These are phyloP conservation scores for Latrodectus elegans DNA, from an alignment of 2,888 invertebrate species.

Conservation along the genomic window DNA sequence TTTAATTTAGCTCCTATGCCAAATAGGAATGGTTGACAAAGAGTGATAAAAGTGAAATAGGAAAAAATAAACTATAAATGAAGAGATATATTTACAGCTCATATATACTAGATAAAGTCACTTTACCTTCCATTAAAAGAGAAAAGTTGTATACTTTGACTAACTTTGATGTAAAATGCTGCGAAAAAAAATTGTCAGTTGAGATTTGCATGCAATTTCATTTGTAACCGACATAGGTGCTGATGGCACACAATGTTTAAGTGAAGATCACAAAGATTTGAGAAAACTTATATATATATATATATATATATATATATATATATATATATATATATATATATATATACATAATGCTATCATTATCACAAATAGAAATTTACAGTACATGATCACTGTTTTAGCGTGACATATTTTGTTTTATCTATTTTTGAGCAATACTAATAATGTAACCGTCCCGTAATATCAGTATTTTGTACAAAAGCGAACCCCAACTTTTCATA, in stretches of 20 bases:
- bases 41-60: constrained; percentile 14
- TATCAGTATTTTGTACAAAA: constrained; percentile 68
- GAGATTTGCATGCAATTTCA: constrained; percentile 35
- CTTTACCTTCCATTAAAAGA: constrained; percentile 61
- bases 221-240: constrained; percentile 44
- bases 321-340: too few relatives aligned
- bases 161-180: constrained; percentile 34
- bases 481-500: constrained; percentile 39
- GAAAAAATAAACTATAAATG: not conserved
- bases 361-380: constrained; percentile 61
- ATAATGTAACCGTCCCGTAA: constrained; percentile 64
- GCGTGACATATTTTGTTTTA: constrained; percentile 1
- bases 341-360: too few relatives aligned
- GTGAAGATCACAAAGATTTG: not conserved
- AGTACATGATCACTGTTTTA: constrained; percentile 45
- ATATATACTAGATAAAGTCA: constrained; percentile 24
- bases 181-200: constrained; percentile 32
- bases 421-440: constrained; percentile 48
- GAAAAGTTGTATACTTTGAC: constrained; percentile 65
- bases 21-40: constrained; percentile 24
- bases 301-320: too few relatives aligned
- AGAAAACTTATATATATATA: constrained; percentile 22
- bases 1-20: constrained; percentile 65
- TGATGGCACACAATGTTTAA: constrained; percentile 42
- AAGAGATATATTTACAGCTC: constrained; percentile 43